Evolutionary conservation across 2,888 invertebrate species (phyloP).

Genomic region (Diadegma fenestrale): DNA sequence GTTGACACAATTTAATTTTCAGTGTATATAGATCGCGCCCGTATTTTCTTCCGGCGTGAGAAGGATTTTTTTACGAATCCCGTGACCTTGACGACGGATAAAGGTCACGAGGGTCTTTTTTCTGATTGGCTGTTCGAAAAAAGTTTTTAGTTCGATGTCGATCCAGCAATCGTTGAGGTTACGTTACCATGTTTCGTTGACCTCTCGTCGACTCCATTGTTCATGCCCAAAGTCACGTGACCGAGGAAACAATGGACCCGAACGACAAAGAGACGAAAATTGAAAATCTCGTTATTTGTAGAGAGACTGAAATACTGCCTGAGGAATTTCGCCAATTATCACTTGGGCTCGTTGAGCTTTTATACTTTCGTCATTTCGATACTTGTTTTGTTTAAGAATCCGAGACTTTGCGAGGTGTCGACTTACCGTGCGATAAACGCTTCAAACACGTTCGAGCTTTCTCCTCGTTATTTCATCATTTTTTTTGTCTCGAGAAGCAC

Average conservation of each 20-base stretch:
- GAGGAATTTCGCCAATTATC: constrained; percentile 8
- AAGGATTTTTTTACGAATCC: neutral
- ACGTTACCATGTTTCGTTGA: neutral
- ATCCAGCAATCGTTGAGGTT: neutral
- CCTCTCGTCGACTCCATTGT: neutral
- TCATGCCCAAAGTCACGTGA: neutral
- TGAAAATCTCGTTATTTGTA: neutral
- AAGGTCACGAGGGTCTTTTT: no score
- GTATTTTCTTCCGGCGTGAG: neutral
- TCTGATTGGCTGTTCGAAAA: no score
- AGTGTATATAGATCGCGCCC: neutral
- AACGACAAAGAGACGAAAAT: neutral
- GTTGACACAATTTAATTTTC: no score
- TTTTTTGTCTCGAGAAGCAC: neutral
- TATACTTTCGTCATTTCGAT: constrained; percentile 8
- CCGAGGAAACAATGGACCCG: neutral
- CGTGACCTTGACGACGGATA: neutral
- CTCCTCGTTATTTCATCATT: neutral
- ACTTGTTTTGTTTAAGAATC: constrained; percentile 9
- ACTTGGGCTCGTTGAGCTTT: neutral
- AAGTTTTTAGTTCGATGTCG: neutral
- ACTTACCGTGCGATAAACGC: constrained; percentile 27
- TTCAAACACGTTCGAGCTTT: constrained; percentile 10
- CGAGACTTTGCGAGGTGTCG: neutral
- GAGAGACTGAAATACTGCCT: neutral